Base-by-base conservation (phyloP, 1,140 invertebrate species). In the Tigriopus japonicus region DNA sequence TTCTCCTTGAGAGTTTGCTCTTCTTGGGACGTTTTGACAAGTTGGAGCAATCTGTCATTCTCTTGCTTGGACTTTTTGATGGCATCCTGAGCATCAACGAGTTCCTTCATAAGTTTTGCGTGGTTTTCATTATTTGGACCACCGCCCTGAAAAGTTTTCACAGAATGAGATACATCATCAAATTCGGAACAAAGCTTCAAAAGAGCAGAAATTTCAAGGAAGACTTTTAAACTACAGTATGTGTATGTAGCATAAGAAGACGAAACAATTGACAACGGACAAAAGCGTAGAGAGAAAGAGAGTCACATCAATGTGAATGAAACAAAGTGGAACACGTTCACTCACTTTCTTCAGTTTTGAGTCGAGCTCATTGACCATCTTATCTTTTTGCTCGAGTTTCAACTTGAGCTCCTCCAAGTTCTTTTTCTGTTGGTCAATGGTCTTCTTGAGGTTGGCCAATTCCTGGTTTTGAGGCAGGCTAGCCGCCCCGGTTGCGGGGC, bases 1-100 rank as follows among this genome's bases (percentile, higher is more conserved):
- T 88, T 90, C 69, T 96, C 92, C 73, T 95, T 93, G 64, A 84
- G 77, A 69, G 89, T 88, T 71, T 94, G 90, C 68, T 96, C 92
- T 70, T 94, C 89, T 71, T 98, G 91, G 64, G 83, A 83, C 80
- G 92, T 91, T 75, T 94, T 87, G 68, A 96, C 83, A 42, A 95
- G 78, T 70, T 92, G 83, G 64, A 94, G 74, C 62, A 96, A 73
- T 67, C 90, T 75, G 70, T 97, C 91, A 62, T 88, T 86, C 75
- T 94, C 90, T 40, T 82, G 78, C 63, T 89, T 79, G 49, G 85
- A 81, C 65, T 85, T 79, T 67, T 81, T 79, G 14, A 82, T 78
- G 70, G 91, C 87, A 69, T 87, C 84, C 67, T 81, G 82, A 56
- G 81, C 79, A 67, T 82, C 80, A 63, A 82, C 78, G 63, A 80